Base-by-base conservation (phyloP, 2,888 invertebrate species). In the Coelopa pilipes region DNA sequence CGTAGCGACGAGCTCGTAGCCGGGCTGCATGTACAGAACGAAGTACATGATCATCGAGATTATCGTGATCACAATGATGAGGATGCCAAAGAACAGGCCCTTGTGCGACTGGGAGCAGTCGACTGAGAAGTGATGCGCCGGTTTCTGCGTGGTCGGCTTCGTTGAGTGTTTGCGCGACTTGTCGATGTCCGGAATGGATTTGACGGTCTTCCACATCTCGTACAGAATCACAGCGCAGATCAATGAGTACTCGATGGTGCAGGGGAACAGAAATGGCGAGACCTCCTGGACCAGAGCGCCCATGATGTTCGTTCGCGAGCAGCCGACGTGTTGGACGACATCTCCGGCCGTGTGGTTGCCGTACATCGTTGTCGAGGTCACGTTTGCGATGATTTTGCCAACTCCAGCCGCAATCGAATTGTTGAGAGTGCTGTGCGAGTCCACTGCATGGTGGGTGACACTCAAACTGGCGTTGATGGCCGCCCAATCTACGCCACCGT, bases 11-110 rank as follows among this genome's bases (percentile, higher is more conserved):
- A 89, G 88, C 69, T 91, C 90, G 76, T 91, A 92, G 5, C 89
- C 88, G 0, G 90, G 90, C 78, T 90, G 90, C 74, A 90, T 91
- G 72, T 92, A 92, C 66, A 97, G 88, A 0, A 96, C 96, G 86
- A 96, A 96, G 88, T 96, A 96, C 90, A 96, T 92, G 72, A 97
- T 96, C 76, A 96, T 90, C 15, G 94, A 93, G 82, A 96, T 94
- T 68, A 96, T 95, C 12, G 94, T 93, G 74, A 94, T 89, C 0
- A 96, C 95, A 71, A 96, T 92, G 57, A 95, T 88, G 12, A 95
- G 87, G 77, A 94, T 93, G 9, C 95, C 92, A 49, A 90, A 89
- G 82, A 92, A 92, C 83, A 96, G 90, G 78, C 96, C 90, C 85
- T 93, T 92, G 84, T 95, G 94, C 0, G 95, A 94, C 79, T 93